Base-by-base conservation (phyloP, 2,888 invertebrate species). In the Drymonia ruficornis region DNA sequence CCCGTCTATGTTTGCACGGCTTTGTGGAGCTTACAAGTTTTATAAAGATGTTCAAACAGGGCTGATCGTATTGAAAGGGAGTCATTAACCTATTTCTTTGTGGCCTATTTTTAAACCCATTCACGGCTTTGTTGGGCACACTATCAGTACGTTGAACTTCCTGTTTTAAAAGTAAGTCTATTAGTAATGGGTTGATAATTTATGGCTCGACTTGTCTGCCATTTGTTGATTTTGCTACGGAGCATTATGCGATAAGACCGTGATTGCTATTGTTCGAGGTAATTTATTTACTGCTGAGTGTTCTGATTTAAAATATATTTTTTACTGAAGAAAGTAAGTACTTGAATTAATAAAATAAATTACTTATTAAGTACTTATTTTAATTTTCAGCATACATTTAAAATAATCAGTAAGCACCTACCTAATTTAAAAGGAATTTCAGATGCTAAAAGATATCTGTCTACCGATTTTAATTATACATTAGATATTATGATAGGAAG, bases 11-110 rank as follows among this genome's bases (percentile, higher is more conserved):
- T 46, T 56, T 42, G 48, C 43, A 46, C 16, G 51, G 51, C 55
- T 53, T 60, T 56, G 52, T 58, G 56, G 46, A 54, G 58, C 53
- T 65, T 56, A 55, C 55, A 57, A 56, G 44, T 53, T 61, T 58
- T 59, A 70, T 61, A 67, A 73, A 73, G 71, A 65, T 60, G 71
- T 61, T 57, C 50, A 56, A 59, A 59, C 50, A 55, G 59, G 56
- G 51, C 67, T 75, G 74, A 72, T 80, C 73, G 72, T 71, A 76
- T 78, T 70, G 75, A 78, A 83, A 79, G 72, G 74, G 74, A 80
- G 82, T 85, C 84, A 83, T 87, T 88, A 86, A 84, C 86, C 89
- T 72, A 87, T 76, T 86, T 88, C 76, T 78, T 79, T 74, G 74
- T 78, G 68, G 42, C 68, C 62, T 87, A 86, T 87, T 84, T 86